Evolutionary conservation across 2,888 invertebrate species (phyloP), one percentile per base, ranked within the genome.

Genomic region (Drosophila melanocephala): DNA sequence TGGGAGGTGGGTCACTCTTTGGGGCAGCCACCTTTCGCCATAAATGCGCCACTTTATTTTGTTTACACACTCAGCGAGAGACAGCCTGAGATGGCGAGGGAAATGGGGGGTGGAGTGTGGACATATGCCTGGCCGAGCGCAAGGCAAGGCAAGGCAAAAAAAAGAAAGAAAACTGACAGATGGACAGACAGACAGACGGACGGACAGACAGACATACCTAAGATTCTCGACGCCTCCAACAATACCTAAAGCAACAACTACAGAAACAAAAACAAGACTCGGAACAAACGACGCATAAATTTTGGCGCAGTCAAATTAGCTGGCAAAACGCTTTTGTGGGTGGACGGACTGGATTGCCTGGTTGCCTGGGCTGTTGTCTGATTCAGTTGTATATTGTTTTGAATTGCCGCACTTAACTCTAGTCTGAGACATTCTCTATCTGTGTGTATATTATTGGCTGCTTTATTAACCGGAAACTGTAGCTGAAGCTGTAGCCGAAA

Each of bases 1-100:
- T 39, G 14, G 26, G 22, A 3, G 42, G 30, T 47, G 33, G 53
- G 65, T 35, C 56, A 35, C 42, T 55, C 57, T 56, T 50, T 62
- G 73, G 72, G 65, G 67, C 80, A 81, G 89, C 84, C 85, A 87
- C 89, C 89, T 86, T 47, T 86, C 72, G 73, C 77, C 79, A 82
- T 84, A 87, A 85, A 85, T 87, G 87, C 82, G 89, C 87, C 87
- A 87, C 85, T 86, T 89, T 87, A 87, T 84, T 87, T 76, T 89
- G 89, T 86, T 86, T 89, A 89, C 84, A 75, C 75, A 69, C 68
- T 53, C 63, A 68, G 37, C 53, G 50, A 51, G 33, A n/a, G 33
- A 51, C 37, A 37, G 56, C 33, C 44, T 44, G 44, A 28, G 52
- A 35, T 9, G 47, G 12, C n/a, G 28, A 14, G 42, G 42, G 64